phyloP scores from a whole-genome alignment of 2,888 invertebrate species.

The Podabrus alpinus region DNA sequence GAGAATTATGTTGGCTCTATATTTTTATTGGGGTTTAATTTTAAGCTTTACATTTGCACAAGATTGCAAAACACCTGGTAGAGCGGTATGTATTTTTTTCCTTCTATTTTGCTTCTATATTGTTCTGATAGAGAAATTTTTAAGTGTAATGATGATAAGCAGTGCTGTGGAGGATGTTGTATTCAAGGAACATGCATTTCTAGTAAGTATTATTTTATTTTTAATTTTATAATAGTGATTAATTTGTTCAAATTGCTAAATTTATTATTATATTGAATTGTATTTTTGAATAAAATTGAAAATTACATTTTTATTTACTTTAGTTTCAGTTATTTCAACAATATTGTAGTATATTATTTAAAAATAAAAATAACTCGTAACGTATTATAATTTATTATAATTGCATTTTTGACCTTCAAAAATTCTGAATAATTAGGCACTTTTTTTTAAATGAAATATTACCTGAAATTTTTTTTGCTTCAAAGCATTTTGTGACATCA shows the following conservation, averaged over 20 bases:
- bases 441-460: too few species aligned
- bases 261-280: neutral
- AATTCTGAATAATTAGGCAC: too few species aligned
- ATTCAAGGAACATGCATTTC: constrained; percentile 59
- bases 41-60: constrained; percentile 25
- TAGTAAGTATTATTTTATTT: constrained; percentile 54
- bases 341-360: too few species aligned
- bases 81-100: constrained; percentile 33
- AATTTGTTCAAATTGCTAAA: neutral
- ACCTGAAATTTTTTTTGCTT: too few species aligned
- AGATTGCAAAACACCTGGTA: constrained; percentile 39
- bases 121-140: constrained; percentile 30
- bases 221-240: neutral
- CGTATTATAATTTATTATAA: too few species aligned
- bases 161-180: constrained; percentile 66
- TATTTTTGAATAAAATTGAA: too few species aligned
- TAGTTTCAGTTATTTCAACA: constrained; percentile 16
- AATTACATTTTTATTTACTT: neutral
- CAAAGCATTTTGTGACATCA: too few species aligned
- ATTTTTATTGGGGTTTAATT: neutral
- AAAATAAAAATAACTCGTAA: too few species aligned
- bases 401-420: too few species aligned
- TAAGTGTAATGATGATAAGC: constrained; percentile 68
- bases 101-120: neutral
- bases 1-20: neutral